Percentiles rank a stretch among this genome's conserved stretches.
Conservation (phyloP, 2,888 invertebrate genomes). For the Schizotus pectinicornis region DNA sequence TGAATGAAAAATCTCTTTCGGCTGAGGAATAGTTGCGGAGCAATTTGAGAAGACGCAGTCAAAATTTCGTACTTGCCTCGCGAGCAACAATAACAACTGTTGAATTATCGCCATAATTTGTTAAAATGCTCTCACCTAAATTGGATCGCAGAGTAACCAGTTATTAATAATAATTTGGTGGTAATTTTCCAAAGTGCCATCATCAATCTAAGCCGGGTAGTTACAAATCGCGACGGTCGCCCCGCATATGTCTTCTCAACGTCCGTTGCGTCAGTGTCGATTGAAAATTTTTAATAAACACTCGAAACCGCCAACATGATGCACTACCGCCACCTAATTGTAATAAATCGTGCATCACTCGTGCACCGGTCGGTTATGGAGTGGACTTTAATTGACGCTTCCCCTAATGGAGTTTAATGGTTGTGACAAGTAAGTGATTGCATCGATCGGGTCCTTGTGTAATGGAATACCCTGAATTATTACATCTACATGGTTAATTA, state of each 20-base stretch:
- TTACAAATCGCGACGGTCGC: background rate
- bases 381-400: slow-evolving; percentile 25
- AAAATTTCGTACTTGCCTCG: no score
- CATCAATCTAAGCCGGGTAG: slow-evolving; percentile 15
- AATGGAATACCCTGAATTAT: slow-evolving; percentile 30
- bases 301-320: background rate
- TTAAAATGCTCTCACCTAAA: slow-evolving; percentile 29
- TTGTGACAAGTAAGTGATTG: slow-evolving; percentile 30
- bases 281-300: background rate
- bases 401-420: slow-evolving; percentile 25
- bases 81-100: background rate
- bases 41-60: no score
- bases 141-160: slow-evolving; percentile 27
- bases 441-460: slow-evolving; percentile 20
- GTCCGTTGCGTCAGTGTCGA: background rate
- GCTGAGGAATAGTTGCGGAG: no score
- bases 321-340: background rate
- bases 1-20: no score
- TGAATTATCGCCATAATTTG: slow-evolving; percentile 23
- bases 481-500: slow-evolving; percentile 28
- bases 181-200: slow-evolving; percentile 29
- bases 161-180: slow-evolving; percentile 30
- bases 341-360: background rate
- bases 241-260: background rate
- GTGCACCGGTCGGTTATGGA: slow-evolving; percentile 2